These are phyloP conservation scores for Macroramphosus scolopax DNA, from an alignment of 2,797 vertebrate species.

Conservation along the genomic window DNA sequence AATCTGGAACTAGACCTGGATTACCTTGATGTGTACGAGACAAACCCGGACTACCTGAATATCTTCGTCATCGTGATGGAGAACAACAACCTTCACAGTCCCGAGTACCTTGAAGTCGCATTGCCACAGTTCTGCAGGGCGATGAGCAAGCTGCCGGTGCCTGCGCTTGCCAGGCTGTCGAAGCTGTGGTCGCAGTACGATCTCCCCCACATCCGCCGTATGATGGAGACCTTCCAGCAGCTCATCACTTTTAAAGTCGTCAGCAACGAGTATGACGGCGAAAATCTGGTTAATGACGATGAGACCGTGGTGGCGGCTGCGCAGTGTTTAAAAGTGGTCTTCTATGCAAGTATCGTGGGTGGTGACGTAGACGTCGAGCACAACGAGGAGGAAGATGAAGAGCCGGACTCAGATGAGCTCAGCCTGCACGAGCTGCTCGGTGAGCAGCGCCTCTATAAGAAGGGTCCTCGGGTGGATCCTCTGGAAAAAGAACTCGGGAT, in stretches of 20 bases:
- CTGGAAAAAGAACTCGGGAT: constrained; percentile 93
- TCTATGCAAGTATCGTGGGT: constrained; percentile 93
- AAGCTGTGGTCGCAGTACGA: constrained; percentile 89
- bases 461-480: constrained; percentile 89
- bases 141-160: constrained; percentile 94
- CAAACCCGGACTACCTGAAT: constrained; percentile 95
- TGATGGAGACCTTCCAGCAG: constrained; percentile 99
- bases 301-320: constrained; percentile 93
- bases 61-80: constrained; percentile 97
- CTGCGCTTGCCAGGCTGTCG: constrained; percentile 86
- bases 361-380: constrained; percentile 90
- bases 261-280: constrained; percentile 92
- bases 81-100: constrained; percentile 97
- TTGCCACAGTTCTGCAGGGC: constrained; percentile 96
- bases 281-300: constrained; percentile 93
- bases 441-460: constrained; percentile 93
- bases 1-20: constrained; percentile 97
- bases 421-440: constrained; percentile 94
- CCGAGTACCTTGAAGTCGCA: constrained; percentile 95
- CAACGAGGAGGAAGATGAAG: constrained; percentile 94
- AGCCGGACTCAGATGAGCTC: constrained; percentile 89
- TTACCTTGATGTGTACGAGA: constrained; percentile 93
- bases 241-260: constrained; percentile 97
- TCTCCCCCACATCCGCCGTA: constrained; percentile 86
- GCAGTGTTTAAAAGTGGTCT: constrained; percentile 96